Percentiles rank a stretch among this genome's conserved stretches.
Evolutionary conservation across 2,797 vertebrate species (phyloP).

Genomic region (Gephyroberyx darwinii): DNA sequence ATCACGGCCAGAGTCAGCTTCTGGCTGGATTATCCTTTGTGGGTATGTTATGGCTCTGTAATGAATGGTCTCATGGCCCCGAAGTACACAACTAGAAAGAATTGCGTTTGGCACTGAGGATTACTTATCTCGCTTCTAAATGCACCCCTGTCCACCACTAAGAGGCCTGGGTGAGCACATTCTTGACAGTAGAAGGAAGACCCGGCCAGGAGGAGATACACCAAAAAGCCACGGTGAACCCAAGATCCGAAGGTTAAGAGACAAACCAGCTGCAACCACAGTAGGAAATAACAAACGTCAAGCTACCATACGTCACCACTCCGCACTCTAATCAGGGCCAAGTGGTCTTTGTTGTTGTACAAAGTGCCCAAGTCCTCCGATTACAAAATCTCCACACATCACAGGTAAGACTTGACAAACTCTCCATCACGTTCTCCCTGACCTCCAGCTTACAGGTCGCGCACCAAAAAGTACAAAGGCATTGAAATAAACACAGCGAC

Average conservation of each 20-base stretch:
- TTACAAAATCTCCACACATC: constrained; percentile 20
- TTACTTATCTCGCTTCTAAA: too few species aligned
- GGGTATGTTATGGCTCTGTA: neutral
- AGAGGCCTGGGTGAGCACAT: too few species aligned
- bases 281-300: constrained; percentile 65
- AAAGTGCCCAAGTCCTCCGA: constrained; percentile 27
- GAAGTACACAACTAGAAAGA: constrained; percentile 4
- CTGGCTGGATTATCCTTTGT: neutral
- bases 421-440: constrained; percentile 46
- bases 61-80: too few species aligned
- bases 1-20: too few species aligned
- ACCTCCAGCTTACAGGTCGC: constrained; percentile 42
- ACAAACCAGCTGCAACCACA: constrained; percentile 29
- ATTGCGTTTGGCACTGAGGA: neutral
- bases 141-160: too few species aligned
- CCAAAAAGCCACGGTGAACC: constrained; percentile 7
- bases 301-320: constrained; percentile 16
- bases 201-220: constrained; percentile 1
- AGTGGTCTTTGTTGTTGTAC: constrained; percentile 54
- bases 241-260: constrained; percentile 18
- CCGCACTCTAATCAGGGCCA: constrained; percentile 25
- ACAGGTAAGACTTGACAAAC: constrained; percentile 16
- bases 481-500: constrained; percentile 58
- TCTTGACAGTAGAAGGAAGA: constrained; percentile 2
- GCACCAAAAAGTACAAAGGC: constrained; percentile 36